phyloP scores from a whole-genome alignment of 2,888 invertebrate genomes.

The Alentia gelatinosa region DNA sequence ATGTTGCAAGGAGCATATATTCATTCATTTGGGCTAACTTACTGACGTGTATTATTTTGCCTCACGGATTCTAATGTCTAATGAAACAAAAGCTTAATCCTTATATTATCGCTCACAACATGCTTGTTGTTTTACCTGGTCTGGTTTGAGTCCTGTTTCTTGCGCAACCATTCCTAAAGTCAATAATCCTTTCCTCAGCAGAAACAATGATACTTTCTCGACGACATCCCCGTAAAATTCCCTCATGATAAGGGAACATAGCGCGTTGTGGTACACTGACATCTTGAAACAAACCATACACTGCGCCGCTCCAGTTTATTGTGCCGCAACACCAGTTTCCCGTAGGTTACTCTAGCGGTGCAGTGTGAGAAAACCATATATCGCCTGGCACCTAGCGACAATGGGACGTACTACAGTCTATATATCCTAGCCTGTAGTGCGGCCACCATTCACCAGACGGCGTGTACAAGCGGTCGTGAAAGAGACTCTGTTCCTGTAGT shows the following conservation, averaged over 20 bases:
- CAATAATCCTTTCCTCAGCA: conserved; percentile 87
- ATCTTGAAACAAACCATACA: conserved; percentile 58
- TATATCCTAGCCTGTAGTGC: too few relatives aligned
- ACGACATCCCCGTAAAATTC: conserved; percentile 91
- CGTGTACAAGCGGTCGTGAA: too few relatives aligned
- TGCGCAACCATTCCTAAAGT: conserved; percentile 86
- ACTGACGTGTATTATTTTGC: too few relatives aligned
- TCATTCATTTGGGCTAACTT: background rate
- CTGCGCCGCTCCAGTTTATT: background rate
- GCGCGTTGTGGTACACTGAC: conserved; percentile 68
- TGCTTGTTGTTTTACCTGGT: conserved; percentile 69
- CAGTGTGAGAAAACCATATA: too few relatives aligned
- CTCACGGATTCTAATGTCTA: too few relatives aligned
- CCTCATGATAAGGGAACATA: conserved; percentile 81
- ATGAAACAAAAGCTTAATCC: background rate
- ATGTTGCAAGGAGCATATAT: background rate
- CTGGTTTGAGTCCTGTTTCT: conserved; percentile 82
- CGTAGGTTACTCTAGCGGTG: too few relatives aligned
- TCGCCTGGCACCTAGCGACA: too few relatives aligned
- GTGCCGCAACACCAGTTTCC: too few relatives aligned
- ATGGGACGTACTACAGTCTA: too few relatives aligned
- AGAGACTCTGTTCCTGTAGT: too few relatives aligned
- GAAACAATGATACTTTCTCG: conserved; percentile 87
- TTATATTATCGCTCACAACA: conserved; percentile 13
- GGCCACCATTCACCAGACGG: too few relatives aligned